phyloP scores from a whole-genome alignment of 2,797 vertebrate species.

The Alfaro cultratus region DNA sequence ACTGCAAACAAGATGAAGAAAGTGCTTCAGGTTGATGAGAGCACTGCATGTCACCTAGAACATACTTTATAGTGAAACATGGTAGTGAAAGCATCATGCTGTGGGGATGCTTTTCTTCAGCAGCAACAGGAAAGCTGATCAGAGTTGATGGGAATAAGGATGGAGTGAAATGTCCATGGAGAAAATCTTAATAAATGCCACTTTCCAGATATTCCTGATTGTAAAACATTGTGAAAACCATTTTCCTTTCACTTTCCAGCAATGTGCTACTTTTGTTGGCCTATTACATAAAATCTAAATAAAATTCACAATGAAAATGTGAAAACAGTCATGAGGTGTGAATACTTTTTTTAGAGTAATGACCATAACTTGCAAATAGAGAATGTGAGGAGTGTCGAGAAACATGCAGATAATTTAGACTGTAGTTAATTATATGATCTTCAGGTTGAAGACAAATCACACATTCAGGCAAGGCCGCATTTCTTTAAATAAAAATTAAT shows the following conservation, averaged over 20 bases:
- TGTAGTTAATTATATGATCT: slow-evolving; percentile 39
- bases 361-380: slow-evolving; percentile 38
- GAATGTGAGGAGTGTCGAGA: slow-evolving; percentile 34
- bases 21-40: neutral
- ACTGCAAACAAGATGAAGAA: neutral
- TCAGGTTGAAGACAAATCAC: slow-evolving; percentile 32
- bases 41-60: neutral
- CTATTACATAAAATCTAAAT: neutral
- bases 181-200: neutral
- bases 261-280: neutral
- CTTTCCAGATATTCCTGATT: neutral
- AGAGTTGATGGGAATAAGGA: neutral
- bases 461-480: slow-evolving; percentile 15
- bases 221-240: neutral
- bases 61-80: neutral
- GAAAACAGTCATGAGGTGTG: neutral
- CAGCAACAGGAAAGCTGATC: neutral
- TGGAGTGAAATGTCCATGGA: neutral
- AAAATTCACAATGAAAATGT: neutral
- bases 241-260: neutral
- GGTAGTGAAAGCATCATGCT: neutral
- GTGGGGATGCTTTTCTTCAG: neutral
- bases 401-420: slow-evolving; percentile 66
- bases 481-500: slow-evolving; percentile 9
- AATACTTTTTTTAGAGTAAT: neutral